phyloP scores from a whole-genome alignment of 2,113 vertebrate genomes.

The Indri indri region DNA sequence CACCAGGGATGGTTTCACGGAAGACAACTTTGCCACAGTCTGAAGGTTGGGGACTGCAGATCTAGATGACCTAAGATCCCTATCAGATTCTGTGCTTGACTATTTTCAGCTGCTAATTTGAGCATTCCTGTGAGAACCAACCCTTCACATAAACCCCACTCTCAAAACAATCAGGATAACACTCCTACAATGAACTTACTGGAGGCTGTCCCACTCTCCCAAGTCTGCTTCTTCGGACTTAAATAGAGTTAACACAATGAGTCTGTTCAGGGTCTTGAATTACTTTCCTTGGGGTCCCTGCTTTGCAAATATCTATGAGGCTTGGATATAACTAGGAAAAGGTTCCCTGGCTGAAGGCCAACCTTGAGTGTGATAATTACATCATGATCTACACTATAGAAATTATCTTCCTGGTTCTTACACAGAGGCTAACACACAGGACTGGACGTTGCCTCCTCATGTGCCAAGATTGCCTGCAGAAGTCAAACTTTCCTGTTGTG shows the following conservation, averaged over 20 bases:
- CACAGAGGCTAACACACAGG: conserved; percentile 55
- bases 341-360: not conserved
- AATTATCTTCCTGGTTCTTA: conserved; percentile 31
- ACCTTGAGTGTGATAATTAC: not conserved
- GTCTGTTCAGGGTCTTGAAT: not conserved
- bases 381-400: conserved; percentile 32
- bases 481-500: conserved; percentile 66
- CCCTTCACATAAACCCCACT: not conserved
- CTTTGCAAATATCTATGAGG: not conserved
- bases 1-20: too few species aligned
- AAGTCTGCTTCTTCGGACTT: not conserved
- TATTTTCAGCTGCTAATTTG: not conserved
- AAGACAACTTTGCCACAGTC: too few species aligned
- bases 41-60: too few species aligned
- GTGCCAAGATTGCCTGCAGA: conserved; percentile 25
- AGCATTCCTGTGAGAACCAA: not conserved
- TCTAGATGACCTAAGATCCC: not conserved
- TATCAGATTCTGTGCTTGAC: not conserved
- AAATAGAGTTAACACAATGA: not conserved
- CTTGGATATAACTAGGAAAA: not conserved
- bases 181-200: accelerated
- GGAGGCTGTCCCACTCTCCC: not conserved
- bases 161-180: not conserved
- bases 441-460: not conserved
- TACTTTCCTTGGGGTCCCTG: not conserved